Evolutionary conservation across 2,113 vertebrate species (phyloP), one percentile per base, ranked within the genome.

Genomic region (Centropristis striata): DNA sequence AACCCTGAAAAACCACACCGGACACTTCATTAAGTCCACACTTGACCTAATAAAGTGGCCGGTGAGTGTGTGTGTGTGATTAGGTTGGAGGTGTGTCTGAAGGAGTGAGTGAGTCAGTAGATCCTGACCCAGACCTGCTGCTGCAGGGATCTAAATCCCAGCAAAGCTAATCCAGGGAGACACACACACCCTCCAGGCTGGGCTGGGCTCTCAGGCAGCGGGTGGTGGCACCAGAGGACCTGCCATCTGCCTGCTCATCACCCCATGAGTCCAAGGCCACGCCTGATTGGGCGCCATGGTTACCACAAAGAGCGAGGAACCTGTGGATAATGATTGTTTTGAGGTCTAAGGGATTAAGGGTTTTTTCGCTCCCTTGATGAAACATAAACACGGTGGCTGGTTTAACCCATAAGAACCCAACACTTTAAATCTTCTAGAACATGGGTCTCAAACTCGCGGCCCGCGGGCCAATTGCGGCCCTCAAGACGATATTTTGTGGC

Each of bases 211-310:
- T 1, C n/a, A 75, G 70, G 63, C 87, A 66, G 85, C 23, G 47
- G 89, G 88, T 85, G 91, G 86, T 83, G 85, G 81, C 88, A 90
- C 86, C 79, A 44, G 77, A 74, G 69, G 77, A 78, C 81, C 85
- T 49, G 61, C 92, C 93, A 94, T 93, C 93, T 94, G 93, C 84
- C 85, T 76, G 71, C 32, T 82, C 81, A 57, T 77, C 80, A 55
- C 75, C 77, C 65, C 78, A 75, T 49, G 81, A 80, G 49, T 54
- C 72, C 82, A 50, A 55, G 53, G 47, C 75, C 67, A 68, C 12
- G 73, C 66, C 28, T 81, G 80, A 74, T 27, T 67, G 71, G 71
- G 57, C 50, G 1, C 85, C 81, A 77, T 84, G 75, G 89, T 81
- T 71, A 89, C 90, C 68, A 71, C 67, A 72, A 70, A 61, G 84